Evolutionary conservation across 2,888 invertebrate species (phyloP).

Genomic region (Rapana venosa): DNA sequence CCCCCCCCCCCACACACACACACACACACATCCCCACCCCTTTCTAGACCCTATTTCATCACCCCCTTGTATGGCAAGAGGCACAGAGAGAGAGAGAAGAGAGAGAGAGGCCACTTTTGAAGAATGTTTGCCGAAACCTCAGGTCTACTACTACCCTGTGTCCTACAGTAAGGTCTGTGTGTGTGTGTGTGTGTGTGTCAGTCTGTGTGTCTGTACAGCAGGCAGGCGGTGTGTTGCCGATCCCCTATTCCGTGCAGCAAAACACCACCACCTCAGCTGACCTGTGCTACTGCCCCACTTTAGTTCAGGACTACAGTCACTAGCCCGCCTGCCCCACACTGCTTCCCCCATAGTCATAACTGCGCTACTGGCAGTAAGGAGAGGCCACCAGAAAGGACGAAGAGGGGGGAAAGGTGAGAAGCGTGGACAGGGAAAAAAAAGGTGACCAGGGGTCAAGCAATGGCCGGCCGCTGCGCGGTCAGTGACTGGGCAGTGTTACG

Average conservation of each 20-base stretch:
- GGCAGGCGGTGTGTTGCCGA: not conserved
- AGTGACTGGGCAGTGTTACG: conserved; percentile 12
- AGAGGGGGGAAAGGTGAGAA: not conserved
- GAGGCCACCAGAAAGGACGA: not conserved
- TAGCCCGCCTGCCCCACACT: not conserved
- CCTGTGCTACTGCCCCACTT: conserved; percentile 49
- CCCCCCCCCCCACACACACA: not conserved
- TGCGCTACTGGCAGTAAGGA: not conserved
- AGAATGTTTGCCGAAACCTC: no score
- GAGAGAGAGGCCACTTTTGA: no score
- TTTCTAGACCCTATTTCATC: no score
- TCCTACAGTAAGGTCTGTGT: no score
- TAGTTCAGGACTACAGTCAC: not conserved
- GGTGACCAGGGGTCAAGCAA: not conserved
- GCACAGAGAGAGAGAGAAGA: no score
- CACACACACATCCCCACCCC: not conserved
- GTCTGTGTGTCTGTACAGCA: not conserved
- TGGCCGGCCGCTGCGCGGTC: conserved; percentile 3
- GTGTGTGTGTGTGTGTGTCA: no score
- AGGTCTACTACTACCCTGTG: no score
- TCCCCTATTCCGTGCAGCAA: not conserved
- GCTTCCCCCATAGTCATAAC: not conserved
- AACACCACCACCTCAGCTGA: conserved; percentile 40
- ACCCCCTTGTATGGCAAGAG: no score
- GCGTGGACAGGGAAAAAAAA: not conserved